Evolutionary conservation across 1,140 invertebrate genomes (phyloP), one percentile per base, ranked within the genome.

Genomic region (Lerema accius): DNA sequence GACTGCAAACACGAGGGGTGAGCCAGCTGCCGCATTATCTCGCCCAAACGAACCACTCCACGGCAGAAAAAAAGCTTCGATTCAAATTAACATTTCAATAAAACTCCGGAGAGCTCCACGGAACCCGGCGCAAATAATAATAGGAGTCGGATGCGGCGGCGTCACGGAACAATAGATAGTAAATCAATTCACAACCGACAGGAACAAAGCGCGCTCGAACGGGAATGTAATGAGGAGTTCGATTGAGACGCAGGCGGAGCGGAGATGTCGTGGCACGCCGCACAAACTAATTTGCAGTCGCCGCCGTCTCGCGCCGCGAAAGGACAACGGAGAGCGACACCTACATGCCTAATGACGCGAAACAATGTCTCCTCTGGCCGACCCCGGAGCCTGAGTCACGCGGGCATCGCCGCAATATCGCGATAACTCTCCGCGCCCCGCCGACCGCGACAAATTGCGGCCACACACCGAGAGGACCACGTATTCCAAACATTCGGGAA

Each of bases 11-110:
- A 80, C 53, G 67, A 73, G 78, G 82, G 81, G 76, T 71, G 68
- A 59, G 67, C 56, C 61, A 86, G 78, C 84, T 86, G 86, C 77
- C 76, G 82, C 63, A 78, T 83, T 81, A 81, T 80, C 73, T 77
- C 65, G 37, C 67, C 56, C 67, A 72, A 81, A 74, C 74, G 69
- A 71, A 80, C 56, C 32, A 48, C 61, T 61, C 67, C 63, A 69
- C 58, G 65, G 46, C 45, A 65, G 60, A 73, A 80, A 76, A 37
- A 82, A 84, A 79, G 68, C 71, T 69, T 75, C 65, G 62, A 62
- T 76, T 67, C 67, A 53, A 65, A 81, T 82, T 82, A 76, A 83
- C 72, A 75, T 84, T 82, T 82, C 76, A 84, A 86, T 82, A 80
- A 77, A 77, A 73, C 60, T 55, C 63, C 45, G 65, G 63, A 42